These are phyloP conservation scores for Alethe diademata DNA, from an alignment of 2,113 vertebrate genomes.

Conservation along the genomic window DNA sequence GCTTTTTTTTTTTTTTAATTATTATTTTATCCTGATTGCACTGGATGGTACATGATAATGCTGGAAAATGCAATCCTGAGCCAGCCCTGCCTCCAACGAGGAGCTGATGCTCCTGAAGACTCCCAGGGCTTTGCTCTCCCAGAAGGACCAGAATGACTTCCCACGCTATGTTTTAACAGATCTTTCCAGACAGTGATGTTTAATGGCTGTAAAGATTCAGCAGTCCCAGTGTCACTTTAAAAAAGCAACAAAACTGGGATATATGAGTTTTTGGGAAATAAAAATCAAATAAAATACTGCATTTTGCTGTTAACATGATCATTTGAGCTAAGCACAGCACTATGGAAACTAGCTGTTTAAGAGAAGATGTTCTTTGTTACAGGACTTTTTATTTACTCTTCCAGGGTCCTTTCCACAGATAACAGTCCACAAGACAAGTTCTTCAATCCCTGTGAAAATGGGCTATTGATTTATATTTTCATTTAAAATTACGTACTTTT, in stretches of 20 bases:
- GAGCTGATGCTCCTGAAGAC: neutral
- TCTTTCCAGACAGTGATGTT: neutral
- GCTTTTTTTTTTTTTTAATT: neutral
- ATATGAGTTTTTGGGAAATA: neutral
- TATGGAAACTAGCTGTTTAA: neutral
- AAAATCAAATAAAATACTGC: neutral
- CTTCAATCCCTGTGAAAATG: neutral
- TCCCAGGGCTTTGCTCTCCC: neutral
- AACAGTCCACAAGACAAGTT: neutral
- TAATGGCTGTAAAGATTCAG: neutral
- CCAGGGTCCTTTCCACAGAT: neutral
- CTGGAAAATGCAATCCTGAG: neutral
- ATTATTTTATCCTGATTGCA: neutral
- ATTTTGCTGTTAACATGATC: neutral
- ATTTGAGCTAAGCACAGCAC: neutral
- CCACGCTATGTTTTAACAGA: accelerated
- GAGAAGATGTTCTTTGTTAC: neutral
- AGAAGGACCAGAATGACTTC: neutral
- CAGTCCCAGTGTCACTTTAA: neutral
- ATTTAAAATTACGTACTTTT: neutral
- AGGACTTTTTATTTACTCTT: neutral
- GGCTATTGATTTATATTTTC: conserved; percentile 26
- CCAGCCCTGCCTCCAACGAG: neutral
- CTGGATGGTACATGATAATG: neutral
- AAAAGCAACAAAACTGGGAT: neutral